phyloP scores from a whole-genome alignment of 2,113 vertebrate species.

The Strigops habroptila region DNA sequence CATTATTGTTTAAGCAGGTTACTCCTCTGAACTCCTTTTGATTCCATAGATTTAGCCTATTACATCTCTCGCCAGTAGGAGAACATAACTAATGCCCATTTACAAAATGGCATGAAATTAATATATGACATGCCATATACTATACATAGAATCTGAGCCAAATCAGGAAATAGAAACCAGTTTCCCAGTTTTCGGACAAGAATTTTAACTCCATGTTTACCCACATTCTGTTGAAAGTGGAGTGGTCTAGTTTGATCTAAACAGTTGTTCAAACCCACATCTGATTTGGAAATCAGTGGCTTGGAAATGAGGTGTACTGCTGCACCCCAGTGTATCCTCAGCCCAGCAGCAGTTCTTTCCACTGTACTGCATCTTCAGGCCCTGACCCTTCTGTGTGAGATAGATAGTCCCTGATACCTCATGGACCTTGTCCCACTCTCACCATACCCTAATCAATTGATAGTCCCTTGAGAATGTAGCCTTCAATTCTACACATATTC shows the following conservation, averaged over 20 bases:
- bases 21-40: neutral
- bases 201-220: neutral
- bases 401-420: neutral
- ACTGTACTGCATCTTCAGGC: neutral
- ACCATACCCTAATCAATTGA: neutral
- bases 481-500: neutral
- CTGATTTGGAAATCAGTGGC: neutral
- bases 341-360: neutral
- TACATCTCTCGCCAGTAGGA: neutral
- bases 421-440: neutral
- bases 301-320: neutral
- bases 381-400: neutral
- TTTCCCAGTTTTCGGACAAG: neutral
- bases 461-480: neutral
- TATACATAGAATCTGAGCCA: neutral
- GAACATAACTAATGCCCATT: neutral
- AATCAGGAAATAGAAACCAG: neutral
- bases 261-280: neutral
- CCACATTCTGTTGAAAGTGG: neutral
- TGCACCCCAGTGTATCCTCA: neutral
- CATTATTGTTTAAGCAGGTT: neutral
- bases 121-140: neutral
- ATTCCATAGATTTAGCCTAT: neutral
- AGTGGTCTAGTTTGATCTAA: neutral
- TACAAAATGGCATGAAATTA: neutral